These are phyloP conservation scores for Pseudochirops cupreus DNA, from an alignment of 2,797 vertebrate species.

Conservation along the genomic window DNA sequence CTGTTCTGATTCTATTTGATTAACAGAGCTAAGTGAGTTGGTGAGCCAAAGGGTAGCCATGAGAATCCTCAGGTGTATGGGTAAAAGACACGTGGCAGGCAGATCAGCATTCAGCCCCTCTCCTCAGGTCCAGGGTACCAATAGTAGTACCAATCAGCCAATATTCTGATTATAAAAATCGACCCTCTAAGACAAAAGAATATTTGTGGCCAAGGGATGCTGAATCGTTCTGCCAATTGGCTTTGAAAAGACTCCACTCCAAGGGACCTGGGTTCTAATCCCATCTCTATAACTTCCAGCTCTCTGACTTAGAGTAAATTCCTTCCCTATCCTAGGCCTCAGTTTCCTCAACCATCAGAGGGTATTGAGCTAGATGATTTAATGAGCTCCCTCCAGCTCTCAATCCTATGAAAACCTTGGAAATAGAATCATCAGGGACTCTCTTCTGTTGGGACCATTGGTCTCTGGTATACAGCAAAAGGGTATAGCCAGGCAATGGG, in stretches of 20 bases:
- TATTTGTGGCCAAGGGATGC: not conserved
- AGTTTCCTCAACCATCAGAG: not conserved
- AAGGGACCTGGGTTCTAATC: not conserved
- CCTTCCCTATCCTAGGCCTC: not conserved
- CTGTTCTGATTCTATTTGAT: conserved; percentile 25
- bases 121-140: conserved; percentile 19
- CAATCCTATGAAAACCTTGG: not conserved
- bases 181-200: not conserved
- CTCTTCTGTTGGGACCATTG: not conserved
- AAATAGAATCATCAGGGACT: not conserved
- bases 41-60: not conserved
- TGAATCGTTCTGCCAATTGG: not conserved
- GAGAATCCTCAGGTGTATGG: conserved; percentile 21
- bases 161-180: conserved; percentile 53
- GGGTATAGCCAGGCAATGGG: conserved; percentile 5
- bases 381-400: not conserved
- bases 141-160: not conserved
- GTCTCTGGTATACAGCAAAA: conserved; percentile 30
- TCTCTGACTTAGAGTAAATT: not conserved
- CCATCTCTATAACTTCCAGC: not conserved
- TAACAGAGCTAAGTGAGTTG: conserved; percentile 38
- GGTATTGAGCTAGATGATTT: not conserved
- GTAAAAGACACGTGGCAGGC: conserved; percentile 26
- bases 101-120: conserved; percentile 19
- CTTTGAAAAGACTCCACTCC: not conserved